Evolutionary conservation across 2,797 vertebrate species (phyloP).

Genomic region (Galaxias olidus): DNA sequence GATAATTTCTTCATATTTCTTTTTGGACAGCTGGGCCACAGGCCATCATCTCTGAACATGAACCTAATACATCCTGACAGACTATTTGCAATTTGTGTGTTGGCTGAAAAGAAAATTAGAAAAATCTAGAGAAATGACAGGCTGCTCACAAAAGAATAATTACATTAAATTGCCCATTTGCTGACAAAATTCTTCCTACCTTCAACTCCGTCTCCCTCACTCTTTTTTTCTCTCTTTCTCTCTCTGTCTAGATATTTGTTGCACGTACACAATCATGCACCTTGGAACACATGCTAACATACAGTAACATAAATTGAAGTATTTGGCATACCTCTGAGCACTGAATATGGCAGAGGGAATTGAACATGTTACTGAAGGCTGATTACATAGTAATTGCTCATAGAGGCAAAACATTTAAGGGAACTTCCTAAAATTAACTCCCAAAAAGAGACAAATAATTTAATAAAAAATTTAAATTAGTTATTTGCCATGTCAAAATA

Average conservation of each 20-base stretch:
- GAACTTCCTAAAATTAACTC: constrained; percentile 8
- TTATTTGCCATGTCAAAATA: constrained; percentile 12
- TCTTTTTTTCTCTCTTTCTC: too few relatives aligned
- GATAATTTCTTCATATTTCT: not conserved
- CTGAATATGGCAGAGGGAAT: not conserved
- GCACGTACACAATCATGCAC: too few relatives aligned
- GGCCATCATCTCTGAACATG: not conserved
- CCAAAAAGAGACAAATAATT: not conserved
- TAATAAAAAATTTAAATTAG: constrained; percentile 19
- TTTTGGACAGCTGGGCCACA: constrained; percentile 6
- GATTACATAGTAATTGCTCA: constrained; percentile 21
- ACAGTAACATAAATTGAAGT: too few relatives aligned
- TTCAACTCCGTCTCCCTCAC: too few relatives aligned
- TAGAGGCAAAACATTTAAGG: constrained; percentile 24
- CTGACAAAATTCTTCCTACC: too few relatives aligned
- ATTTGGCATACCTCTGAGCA: too few relatives aligned
- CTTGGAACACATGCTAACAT: too few relatives aligned
- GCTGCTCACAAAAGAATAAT: not conserved
- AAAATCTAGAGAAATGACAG: constrained; percentile 3
- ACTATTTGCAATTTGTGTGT: constrained; percentile 17
- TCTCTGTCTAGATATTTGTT: too few relatives aligned
- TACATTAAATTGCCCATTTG: too few relatives aligned
- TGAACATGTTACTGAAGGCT: constrained; percentile 16
- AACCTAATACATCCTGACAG: constrained; percentile 12
- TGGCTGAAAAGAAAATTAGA: constrained; percentile 5